These are phyloP conservation scores for Aphelinus certus DNA, from an alignment of 1,140 invertebrate species.

Conservation along the genomic window DNA sequence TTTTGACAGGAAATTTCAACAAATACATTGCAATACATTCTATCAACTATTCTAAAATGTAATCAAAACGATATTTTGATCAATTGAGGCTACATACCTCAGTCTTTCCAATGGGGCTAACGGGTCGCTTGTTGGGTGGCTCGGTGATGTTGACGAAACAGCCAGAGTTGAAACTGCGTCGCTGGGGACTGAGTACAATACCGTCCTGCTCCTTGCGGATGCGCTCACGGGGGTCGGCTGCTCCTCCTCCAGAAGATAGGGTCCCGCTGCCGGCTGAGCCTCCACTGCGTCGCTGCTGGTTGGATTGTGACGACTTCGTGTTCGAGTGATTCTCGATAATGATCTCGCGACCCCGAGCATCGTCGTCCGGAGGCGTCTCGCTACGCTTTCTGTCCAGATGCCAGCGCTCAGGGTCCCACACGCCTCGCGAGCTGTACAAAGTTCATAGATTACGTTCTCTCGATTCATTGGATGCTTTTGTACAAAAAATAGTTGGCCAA, in stretches of 20 bases:
- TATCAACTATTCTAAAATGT: neutral
- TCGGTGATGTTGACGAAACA: constrained; percentile 74
- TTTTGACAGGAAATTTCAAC: too few species aligned
- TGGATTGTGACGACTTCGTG: too few species aligned
- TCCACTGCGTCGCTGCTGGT: neutral
- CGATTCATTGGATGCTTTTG: neutral
- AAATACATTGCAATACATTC: too few species aligned
- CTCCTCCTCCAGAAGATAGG: neutral
- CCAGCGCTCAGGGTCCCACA: constrained; percentile 74
- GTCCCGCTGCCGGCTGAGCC: neutral
- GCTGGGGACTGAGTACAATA: constrained; percentile 84
- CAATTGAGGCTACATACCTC: constrained; percentile 48
- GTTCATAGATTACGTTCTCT: too few species aligned
- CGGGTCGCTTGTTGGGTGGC: constrained; percentile 62
- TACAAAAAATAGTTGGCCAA: too few species aligned
- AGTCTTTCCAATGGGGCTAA: constrained; percentile 66
- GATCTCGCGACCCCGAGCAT: constrained; percentile 62
- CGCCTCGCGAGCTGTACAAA: constrained; percentile 63
- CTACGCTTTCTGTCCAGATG: constrained; percentile 68
- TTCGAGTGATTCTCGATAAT: constrained; percentile 44
- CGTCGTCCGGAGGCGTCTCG: constrained; percentile 70
- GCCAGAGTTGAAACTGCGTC: constrained; percentile 84
- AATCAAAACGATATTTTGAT: neutral
- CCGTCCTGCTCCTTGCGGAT: constrained; percentile 84
- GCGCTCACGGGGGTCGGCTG: constrained; percentile 76